Evolutionary conservation across 2,113 vertebrate genomes (phyloP).

Genomic region (Sapayoa aenigma): DNA sequence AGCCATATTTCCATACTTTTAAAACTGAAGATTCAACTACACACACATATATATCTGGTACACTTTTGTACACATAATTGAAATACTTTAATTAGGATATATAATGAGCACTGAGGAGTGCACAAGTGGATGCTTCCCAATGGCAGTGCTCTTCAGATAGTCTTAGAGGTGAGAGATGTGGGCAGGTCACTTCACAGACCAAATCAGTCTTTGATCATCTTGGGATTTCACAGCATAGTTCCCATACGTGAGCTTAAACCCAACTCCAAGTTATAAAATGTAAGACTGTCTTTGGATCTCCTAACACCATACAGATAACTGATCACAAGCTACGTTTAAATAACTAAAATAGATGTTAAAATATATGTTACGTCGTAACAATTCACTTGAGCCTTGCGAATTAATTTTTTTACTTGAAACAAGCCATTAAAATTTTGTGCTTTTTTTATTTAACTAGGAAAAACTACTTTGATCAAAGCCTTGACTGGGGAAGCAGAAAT

Average conservation of each 20-base stretch:
- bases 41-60: not conserved
- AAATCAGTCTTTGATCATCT: not conserved
- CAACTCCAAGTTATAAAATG: not conserved
- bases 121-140: not conserved
- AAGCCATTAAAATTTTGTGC: not conserved
- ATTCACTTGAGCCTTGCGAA: not conserved
- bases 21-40: not conserved
- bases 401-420: not conserved
- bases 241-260: not conserved
- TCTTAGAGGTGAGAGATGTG: not conserved
- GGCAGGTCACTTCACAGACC: not conserved
- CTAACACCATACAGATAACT: not conserved
- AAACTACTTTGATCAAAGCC: slow-evolving; percentile 91
- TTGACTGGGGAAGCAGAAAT: slow-evolving; percentile 82
- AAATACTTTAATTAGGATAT: not conserved
- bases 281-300: not conserved
- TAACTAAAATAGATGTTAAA: not conserved
- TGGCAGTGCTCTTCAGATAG: not conserved
- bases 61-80: not conserved
- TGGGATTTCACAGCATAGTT: not conserved
- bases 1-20: not conserved
- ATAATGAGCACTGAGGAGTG: not conserved
- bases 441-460: slow-evolving; percentile 76
- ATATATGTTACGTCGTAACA: not conserved
- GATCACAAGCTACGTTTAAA: not conserved